A percentile compares a stretch with the other conserved stretches of the same genome.
Conservation (phyloP, 2,888 invertebrate genomes). For the Corythucha ciliata region DNA sequence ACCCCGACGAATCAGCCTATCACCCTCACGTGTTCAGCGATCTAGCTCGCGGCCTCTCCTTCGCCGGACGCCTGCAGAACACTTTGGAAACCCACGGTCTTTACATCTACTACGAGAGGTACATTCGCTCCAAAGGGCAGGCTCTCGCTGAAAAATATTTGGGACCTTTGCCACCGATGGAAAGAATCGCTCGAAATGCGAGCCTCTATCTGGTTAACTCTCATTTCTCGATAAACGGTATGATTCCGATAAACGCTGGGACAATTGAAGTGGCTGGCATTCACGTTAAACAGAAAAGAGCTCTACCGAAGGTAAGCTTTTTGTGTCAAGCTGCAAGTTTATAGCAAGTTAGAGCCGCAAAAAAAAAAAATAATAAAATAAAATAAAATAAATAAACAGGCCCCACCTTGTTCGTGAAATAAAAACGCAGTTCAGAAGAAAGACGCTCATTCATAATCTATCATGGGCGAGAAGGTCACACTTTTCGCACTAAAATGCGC, state of each 20-base stretch:
- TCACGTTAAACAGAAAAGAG: conserved; percentile 42
- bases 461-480: no score
- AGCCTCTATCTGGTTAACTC: conserved; percentile 46
- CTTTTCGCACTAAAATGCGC: no score
- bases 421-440: no score
- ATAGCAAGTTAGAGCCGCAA: no score
- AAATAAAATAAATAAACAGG: no score
- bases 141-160: conserved; percentile 26
- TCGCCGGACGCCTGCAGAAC: conserved; percentile 43
- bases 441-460: no score
- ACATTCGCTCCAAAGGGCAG: conserved; percentile 18
- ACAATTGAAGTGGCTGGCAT: conserved; percentile 56
- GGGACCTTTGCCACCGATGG: conserved; percentile 38
- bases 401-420: no score
- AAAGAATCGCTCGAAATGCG: conserved; percentile 43
- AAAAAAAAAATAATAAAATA: no score
- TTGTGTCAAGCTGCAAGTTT: no score
- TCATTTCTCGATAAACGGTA: conserved; percentile 39
- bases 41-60: neutral
- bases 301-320: conserved; percentile 26
- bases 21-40: conserved; percentile 43
- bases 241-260: conserved; percentile 48
- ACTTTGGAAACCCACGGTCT: conserved; percentile 38
- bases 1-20: conserved; percentile 51
- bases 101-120: conserved; percentile 39